Base-by-base conservation (phyloP, 2,888 invertebrate species). In the Mantis religiosa region DNA sequence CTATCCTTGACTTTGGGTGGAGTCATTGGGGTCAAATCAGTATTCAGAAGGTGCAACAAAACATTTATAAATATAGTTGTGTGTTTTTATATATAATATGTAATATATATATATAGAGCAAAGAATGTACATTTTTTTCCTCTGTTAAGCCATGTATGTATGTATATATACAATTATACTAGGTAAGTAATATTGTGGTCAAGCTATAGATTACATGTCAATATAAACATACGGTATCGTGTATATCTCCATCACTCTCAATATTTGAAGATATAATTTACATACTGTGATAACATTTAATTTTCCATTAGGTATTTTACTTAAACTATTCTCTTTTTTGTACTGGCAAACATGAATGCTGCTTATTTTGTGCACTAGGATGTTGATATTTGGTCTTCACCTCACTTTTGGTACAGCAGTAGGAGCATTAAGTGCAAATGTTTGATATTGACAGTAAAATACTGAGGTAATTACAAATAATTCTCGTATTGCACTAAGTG, bases 1-100 rank as follows among this genome's bases (percentile, higher is more conserved):
- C 86, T 87, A 82, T 87, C 87, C 86, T 86, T 86, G 54, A 86
- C 54, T 28, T 86, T 86, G 82, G 82, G 87, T 87, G 87, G 87
- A 34, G 82, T 27, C 87, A 34, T 87, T 87, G 15, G 54, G 54
- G 54, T 71, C 54, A 71, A 71, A 71, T 71, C 87, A 87, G 87
- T 87, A 87, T 87, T 87, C 82, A 87, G 87, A 85, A 34, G 34
- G 34, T 34, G 82, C 87, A 87, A 87, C 81, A 54, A 34, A 87
- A 82, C 30, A 25, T 87, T 87, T 87, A 87, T 87, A 87, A 27
- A 87, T 87, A 87, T 82, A 82, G 81, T 34, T 87, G 82, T 87
- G 82, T 87, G 81, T 87, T 82, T 87, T 54, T 85, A 85, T 84
- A 84, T 85, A 85, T 47, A 85, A 71, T 71, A 71, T 71, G 54